phyloP scores from a whole-genome alignment of 2,113 vertebrate species.

The Atractosteus spatula region DNA sequence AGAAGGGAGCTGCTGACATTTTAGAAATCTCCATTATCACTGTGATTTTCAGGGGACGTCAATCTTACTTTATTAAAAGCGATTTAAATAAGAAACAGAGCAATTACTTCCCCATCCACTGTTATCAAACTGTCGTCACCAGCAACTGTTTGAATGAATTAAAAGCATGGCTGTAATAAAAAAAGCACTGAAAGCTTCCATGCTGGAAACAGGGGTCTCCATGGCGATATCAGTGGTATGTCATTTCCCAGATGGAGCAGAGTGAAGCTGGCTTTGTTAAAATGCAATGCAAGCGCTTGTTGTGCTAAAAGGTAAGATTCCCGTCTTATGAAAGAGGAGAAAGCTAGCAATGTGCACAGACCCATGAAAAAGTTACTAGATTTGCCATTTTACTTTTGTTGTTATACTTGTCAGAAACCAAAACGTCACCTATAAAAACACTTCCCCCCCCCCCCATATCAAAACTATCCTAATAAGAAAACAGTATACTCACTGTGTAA shows the following conservation, averaged over 20 bases:
- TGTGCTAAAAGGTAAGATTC: conserved; percentile 21
- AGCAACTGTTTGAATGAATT: not conserved
- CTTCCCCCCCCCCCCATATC: no score
- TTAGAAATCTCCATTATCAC: no score
- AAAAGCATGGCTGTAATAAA: not conserved
- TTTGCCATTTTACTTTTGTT: not conserved
- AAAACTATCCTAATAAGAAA: not conserved
- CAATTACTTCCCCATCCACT: no score
- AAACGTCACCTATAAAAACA: not conserved
- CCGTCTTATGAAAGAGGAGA: conserved; percentile 10
- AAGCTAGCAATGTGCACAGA: not conserved
- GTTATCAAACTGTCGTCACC: no score
- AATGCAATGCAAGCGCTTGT: conserved; percentile 11
- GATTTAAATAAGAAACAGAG: no score
- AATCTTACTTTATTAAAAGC: no score
- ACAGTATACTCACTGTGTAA: not conserved
- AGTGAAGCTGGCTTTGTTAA: conserved; percentile 14
- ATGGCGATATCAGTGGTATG: conserved; percentile 21
- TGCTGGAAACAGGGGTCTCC: not conserved
- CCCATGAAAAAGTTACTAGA: no score
- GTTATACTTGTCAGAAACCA: not conserved
- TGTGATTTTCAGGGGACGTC: no score
- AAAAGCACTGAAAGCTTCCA: not conserved
- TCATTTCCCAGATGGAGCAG: conserved; percentile 8
- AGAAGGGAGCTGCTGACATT: no score